Conservation (phyloP, 2,888 invertebrate species). For the Sarcophaga caerulescens region DNA sequence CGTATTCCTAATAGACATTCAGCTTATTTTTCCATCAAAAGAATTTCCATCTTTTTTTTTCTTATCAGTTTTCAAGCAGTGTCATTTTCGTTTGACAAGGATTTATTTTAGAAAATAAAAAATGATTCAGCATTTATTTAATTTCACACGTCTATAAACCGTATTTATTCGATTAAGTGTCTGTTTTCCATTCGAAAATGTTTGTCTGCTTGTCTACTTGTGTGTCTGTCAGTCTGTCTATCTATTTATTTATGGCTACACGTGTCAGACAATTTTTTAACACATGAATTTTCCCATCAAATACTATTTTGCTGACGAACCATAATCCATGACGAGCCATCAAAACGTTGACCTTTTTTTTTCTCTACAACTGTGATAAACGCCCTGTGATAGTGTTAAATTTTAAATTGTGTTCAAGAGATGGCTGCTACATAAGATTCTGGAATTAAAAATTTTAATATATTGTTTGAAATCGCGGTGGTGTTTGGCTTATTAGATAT, state of each 20-base stretch:
- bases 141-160: neutral
- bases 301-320: neutral
- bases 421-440: neutral
- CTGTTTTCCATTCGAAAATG: neutral
- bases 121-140: neutral
- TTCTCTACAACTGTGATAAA: neutral
- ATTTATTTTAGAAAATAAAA: no score
- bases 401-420: neutral
- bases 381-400: neutral
- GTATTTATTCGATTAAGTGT: neutral
- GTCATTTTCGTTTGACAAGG: no score
- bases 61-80: no score
- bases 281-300: neutral
- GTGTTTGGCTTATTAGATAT: no score
- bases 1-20: no score
- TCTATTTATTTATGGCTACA: constrained; percentile 20
- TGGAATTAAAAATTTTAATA: no score
- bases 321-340: constrained; percentile 16
- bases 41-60: no score
- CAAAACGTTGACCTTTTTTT: neutral
- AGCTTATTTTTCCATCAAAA: no score
- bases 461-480: no score
- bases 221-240: neutral
- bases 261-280: constrained; percentile 36
- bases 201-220: neutral